Base-by-base conservation (phyloP, 2,113 vertebrate species). In the Chamaetylas fuelleborni region DNA sequence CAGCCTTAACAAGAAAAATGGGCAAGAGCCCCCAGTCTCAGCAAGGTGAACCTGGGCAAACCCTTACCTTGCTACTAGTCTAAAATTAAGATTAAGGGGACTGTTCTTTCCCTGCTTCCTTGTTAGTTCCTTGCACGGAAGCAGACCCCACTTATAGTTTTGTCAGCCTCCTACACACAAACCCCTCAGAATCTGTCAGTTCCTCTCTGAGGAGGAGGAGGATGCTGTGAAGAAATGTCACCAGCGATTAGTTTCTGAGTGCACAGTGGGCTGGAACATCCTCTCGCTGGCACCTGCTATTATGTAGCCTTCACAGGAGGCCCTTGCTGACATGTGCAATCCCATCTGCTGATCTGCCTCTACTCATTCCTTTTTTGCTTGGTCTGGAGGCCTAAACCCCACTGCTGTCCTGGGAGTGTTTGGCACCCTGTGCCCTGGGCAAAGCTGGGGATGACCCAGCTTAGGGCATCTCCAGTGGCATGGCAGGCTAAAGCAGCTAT, bases 191-290 rank as follows among this genome's bases (percentile, higher is more conserved):
- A 67, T 24, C 11, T 61, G 28, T 26, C n/a, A 45, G 20, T 76
- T 92, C 86, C 70, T 77, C 29, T 90, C 76, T 69, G 71, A 72
- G n/a, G 66, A 89, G 87, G 64, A 93, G 87, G 64, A 93, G 85
- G 64, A 51, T 7, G 11, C 25, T 8, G 2, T 73, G 50, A 90
- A 76, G 82, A 93, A 92, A 88, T 77, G 54, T 57, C 71, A 65
- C n/a, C 45, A 88, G 31, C 38, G 47, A 64, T 72, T 83, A 70
- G 40, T 53, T 92, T 92, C 47, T 92, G 86, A 77, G 53, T 18
- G 31, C n/a, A 51, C n/a, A 66, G 61, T 76, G 71, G 62, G 57
- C 86, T 90, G 74, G 40, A 80, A 82, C 1, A 3, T 71, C 61
- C 61, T 79, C 74, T 80, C 66, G 22, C 19, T 28, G 40, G 36